A percentile compares a stretch with the other conserved stretches of the same genome.
Evolutionary conservation across 2,113 vertebrate species (phyloP).

Genomic region (Sprattus sprattus): DNA sequence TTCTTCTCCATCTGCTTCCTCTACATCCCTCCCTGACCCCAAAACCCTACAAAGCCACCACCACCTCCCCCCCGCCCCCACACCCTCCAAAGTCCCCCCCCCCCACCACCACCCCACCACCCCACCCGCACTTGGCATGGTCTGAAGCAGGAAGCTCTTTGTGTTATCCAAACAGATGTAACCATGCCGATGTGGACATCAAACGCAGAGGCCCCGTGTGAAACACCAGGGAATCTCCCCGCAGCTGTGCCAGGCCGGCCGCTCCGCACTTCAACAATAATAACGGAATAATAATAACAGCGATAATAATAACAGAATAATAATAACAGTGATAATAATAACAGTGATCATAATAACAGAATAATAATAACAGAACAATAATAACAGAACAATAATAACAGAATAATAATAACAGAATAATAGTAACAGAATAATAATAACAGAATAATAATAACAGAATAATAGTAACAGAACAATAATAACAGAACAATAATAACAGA

Average conservation of each 20-base stretch:
- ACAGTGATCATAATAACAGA: no score
- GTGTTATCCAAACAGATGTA: constrained; percentile 40
- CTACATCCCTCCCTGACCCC: background rate
- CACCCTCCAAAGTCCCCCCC: background rate
- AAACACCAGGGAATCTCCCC: constrained; percentile 42
- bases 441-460: no score
- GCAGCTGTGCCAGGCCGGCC: constrained; percentile 32
- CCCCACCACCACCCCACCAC: constrained; percentile 22
- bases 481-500: no score
- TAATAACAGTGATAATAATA: no score
- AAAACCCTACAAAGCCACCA: background rate
- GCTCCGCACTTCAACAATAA: constrained; percentile 28
- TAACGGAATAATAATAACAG: constrained; percentile 15
- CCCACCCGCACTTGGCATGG: constrained; percentile 1
- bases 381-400: no score
- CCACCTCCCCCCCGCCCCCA: background rate
- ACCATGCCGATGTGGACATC: constrained; percentile 24
- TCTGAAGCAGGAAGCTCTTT: constrained; percentile 42
- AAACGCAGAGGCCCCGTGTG: constrained; percentile 30
- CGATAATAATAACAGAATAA: no score
- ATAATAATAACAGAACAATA: no score
- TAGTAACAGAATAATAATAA: no score
- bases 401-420: no score
- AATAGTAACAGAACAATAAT: no score
- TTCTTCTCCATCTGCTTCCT: background rate